Conservation (phyloP, 2,113 vertebrate species). For the Symphodus melops region DNA sequence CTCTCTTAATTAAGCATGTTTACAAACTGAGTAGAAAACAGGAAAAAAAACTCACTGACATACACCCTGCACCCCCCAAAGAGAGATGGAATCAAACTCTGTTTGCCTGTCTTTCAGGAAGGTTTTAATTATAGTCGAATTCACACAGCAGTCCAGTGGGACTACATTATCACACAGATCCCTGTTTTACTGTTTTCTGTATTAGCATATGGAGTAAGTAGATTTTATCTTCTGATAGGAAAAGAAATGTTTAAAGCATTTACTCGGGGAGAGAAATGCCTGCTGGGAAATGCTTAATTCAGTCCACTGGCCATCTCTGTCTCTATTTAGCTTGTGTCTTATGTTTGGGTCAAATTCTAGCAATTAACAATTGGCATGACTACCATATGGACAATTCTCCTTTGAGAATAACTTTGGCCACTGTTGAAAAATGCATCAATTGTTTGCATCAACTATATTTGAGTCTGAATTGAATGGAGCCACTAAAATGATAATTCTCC, state of each 20-base stretch:
- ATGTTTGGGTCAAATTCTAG: background rate
- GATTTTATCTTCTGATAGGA: constrained; percentile 33
- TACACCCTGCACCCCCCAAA: background rate
- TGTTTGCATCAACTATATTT: too few species aligned
- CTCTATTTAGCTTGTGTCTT: too few species aligned
- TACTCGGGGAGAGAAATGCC: constrained; percentile 30
- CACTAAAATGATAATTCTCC: too few species aligned
- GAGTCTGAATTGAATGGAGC: too few species aligned
- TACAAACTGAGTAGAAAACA: constrained; percentile 11
- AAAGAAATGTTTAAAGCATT: constrained; percentile 18
- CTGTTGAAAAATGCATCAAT: too few species aligned
- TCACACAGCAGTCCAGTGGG: constrained; percentile 24
- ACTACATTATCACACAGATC: constrained; percentile 32
- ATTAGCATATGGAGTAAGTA: constrained; percentile 15
- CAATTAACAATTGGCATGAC: too few species aligned
- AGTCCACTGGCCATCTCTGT: constrained; percentile 16
- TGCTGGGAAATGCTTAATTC: constrained; percentile 55
- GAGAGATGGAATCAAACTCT: constrained; percentile 43
- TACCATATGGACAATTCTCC: too few species aligned
- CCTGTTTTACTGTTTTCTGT: constrained; percentile 32
- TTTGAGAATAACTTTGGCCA: too few species aligned
- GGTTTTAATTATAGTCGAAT: constrained; percentile 55
- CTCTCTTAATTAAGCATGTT: constrained; percentile 50
- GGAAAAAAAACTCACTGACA: constrained; percentile 17
- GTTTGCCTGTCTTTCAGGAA: constrained; percentile 28